Evolutionary conservation across 2,888 invertebrate species (phyloP), one percentile per base, ranked within the genome.

Genomic region (Drosophila birchii): DNA sequence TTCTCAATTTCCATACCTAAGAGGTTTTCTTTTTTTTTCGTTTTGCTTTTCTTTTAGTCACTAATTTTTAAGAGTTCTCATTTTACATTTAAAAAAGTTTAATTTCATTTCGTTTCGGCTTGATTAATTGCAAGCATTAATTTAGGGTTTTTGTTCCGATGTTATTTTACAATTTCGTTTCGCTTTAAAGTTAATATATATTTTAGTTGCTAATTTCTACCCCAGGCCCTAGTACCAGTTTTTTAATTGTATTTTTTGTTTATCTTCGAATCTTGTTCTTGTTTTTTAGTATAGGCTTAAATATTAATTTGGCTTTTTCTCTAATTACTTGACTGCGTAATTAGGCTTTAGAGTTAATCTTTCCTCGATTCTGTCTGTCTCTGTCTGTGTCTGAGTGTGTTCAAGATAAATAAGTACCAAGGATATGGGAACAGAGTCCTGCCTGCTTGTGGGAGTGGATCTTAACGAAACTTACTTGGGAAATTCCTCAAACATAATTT

Each of bases 181-280:
- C 47, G 69, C n/a, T 51, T 80, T 69, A 73, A 53, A 55, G 78
- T 56, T 66, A 61, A 56, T 73, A 47, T 36, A 26, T 26, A 26
- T 26, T 67, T 78, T 69, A 58, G 67, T 61, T 56, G 32, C 68
- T 87, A 80, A 75, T 85, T 76, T 32, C 84, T 84, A 84, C 84
- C 84, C 84, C 87, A 82, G 75, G 80, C 85, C 87, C 84, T 87
- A 87, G 84, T 84, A 85, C 82, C 84, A 85, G 36, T 74, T 70
- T 73, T 73, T 66, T 58, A 16, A 63, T 69, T 57, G 47, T 55
- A 76, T 49, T 8, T 29, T 53, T 1, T 29, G 47, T 41, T 41
- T 58, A 32, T 61, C 32, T 57, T 73, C 67, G 38, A 60, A 64
- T 63, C 51, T 51, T 36, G 51, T 23, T 51, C 51, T 51, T 61